Evolutionary conservation across 2,113 vertebrate genomes (phyloP).

Genomic region (Tympanuchus pallidicinctus): DNA sequence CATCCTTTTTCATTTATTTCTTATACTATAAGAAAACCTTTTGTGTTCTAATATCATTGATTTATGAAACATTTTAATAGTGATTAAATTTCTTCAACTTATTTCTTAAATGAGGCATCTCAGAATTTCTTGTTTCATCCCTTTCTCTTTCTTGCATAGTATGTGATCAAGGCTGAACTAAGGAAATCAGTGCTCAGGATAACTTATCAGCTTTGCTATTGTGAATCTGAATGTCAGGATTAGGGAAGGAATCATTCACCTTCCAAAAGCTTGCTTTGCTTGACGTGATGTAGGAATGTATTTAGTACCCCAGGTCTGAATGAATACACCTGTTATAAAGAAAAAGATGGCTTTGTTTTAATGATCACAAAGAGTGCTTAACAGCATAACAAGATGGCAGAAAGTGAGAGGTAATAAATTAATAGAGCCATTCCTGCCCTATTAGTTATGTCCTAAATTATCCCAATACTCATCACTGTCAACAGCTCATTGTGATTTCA

Average conservation of each 20-base stretch:
- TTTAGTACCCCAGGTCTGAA: neutral
- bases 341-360: neutral
- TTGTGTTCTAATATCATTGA: neutral
- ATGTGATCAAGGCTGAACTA: slow-evolving; percentile 5
- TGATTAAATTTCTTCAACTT: neutral
- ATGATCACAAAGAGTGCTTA: neutral
- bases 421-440: no score
- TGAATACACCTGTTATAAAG: neutral
- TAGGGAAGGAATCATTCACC: neutral
- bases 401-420: neutral
- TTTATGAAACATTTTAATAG: neutral
- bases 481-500: neutral
- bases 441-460: neutral
- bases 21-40: neutral
- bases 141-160: neutral
- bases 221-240: neutral
- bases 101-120: neutral
- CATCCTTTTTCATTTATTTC: neutral
- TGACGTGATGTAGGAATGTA: neutral
- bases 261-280: neutral
- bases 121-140: neutral
- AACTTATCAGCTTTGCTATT: neutral
- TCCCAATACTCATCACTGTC: neutral
- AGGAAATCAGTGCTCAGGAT: neutral
- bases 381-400: neutral